phyloP scores from a whole-genome alignment of 1,140 invertebrate species.

The Trichonephila clavata region DNA sequence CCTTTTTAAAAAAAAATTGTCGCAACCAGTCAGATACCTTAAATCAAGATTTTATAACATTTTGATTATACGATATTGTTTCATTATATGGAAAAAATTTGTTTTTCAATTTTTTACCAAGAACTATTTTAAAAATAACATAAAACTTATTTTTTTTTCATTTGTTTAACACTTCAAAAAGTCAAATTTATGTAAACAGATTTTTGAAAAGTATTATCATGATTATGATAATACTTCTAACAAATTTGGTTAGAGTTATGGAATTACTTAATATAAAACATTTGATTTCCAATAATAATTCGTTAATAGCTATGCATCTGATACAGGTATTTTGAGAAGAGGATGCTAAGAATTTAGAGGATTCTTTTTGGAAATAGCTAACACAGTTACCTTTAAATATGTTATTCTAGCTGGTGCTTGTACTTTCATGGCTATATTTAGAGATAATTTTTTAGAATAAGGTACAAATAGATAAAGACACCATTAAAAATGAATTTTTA shows the following conservation, averaged over 20 bases:
- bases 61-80: no score
- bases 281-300: not conserved
- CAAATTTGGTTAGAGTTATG: not conserved
- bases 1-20: no score
- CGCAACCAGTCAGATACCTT: no score
- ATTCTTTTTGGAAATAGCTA: not conserved
- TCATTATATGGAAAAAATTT: no score
- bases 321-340: not conserved
- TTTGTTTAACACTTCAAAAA: not conserved
- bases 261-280: not conserved
- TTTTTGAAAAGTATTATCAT: not conserved
- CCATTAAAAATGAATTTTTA: not conserved
- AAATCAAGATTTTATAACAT: no score
- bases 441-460: slow-evolving; percentile 27
- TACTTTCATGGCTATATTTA: slow-evolving; percentile 1
- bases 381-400: not conserved
- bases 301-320: not conserved
- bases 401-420: not conserved
- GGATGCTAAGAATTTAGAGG: not conserved
- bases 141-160: not conserved
- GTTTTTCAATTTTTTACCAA: no score
- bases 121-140: no score
- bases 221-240: not conserved
- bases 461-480: not conserved
- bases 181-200: not conserved